Conservation (phyloP, 2,113 vertebrate genomes). For the Grus americana region DNA sequence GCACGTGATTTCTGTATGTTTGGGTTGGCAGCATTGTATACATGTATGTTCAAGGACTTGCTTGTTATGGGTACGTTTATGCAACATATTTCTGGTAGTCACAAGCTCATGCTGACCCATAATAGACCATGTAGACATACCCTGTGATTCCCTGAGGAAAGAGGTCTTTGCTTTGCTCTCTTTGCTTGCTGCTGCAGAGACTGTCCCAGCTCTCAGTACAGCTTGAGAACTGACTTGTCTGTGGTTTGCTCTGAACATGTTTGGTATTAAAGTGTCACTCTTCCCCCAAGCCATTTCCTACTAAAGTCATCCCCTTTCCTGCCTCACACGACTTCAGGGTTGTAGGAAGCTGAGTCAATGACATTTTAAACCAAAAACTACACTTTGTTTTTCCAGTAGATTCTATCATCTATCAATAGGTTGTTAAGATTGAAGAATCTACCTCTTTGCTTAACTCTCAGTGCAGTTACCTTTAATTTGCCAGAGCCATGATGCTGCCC, state of each 20-base stretch:
- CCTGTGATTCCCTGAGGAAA: neutral
- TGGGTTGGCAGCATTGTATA: neutral
- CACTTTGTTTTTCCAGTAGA: neutral
- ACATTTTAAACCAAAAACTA: neutral
- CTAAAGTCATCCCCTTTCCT: neutral
- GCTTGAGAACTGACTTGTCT: neutral
- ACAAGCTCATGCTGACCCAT: neutral
- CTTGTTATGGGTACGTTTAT: neutral
- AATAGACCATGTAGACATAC: neutral
- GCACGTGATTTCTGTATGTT: neutral
- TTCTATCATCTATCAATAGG: neutral
- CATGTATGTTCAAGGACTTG: neutral
- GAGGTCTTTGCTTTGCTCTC: neutral
- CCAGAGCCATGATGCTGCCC: neutral
- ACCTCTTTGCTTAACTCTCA: neutral
- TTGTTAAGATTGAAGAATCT: neutral
- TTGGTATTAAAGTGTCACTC: neutral
- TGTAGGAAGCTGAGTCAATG: neutral
- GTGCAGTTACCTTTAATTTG: neutral
- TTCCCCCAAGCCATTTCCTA: neutral
- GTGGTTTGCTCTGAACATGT: neutral
- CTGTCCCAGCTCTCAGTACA: neutral
- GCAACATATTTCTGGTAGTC: neutral
- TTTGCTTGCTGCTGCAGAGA: neutral
- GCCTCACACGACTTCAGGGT: neutral